Evolutionary conservation across 2,888 invertebrate species (phyloP).

Genomic region (Tillus elongatus): DNA sequence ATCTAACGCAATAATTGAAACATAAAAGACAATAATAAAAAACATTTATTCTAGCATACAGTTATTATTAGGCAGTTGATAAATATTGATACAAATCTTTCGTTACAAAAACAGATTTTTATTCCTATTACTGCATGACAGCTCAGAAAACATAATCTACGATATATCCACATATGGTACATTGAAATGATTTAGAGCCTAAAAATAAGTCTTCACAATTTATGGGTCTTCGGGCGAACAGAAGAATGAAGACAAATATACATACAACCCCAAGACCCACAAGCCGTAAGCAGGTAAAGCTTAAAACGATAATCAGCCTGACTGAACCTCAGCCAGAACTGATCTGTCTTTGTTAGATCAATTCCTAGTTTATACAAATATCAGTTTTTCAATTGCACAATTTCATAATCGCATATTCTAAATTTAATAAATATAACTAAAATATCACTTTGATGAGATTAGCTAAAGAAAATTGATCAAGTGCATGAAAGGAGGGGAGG

Average conservation of each 20-base stretch:
- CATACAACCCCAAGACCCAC: constrained; percentile 32
- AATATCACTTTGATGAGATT: too few relatives aligned
- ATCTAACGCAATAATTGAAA: too few relatives aligned
- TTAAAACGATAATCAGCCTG: constrained; percentile 29
- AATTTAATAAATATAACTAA: too few relatives aligned
- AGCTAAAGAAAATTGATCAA: too few relatives aligned
- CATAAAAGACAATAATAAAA: too few relatives aligned
- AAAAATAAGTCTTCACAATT: constrained; percentile 31
- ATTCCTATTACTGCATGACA: constrained; percentile 23
- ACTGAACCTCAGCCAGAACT: constrained; percentile 25
- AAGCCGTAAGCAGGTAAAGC: constrained; percentile 33
- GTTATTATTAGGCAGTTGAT: constrained; percentile 39
- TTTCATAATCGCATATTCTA: too few relatives aligned
- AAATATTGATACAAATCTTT: constrained; percentile 38
- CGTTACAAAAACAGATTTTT: constrained; percentile 37
- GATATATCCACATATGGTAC: constrained; percentile 43
- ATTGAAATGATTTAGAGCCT: constrained; percentile 40
- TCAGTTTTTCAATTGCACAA: too few relatives aligned
- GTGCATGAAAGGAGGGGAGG: too few relatives aligned
- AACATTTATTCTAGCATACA: constrained; percentile 31
- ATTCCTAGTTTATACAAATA: too few relatives aligned
- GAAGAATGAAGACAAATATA: constrained; percentile 23
- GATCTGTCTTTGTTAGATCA: constrained; percentile 29
- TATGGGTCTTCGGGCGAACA: constrained; percentile 27
- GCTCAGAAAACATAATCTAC: constrained; percentile 32